Evolutionary conservation across 2,888 invertebrate genomes (phyloP).

Genomic region (Agriopis marginaria): DNA sequence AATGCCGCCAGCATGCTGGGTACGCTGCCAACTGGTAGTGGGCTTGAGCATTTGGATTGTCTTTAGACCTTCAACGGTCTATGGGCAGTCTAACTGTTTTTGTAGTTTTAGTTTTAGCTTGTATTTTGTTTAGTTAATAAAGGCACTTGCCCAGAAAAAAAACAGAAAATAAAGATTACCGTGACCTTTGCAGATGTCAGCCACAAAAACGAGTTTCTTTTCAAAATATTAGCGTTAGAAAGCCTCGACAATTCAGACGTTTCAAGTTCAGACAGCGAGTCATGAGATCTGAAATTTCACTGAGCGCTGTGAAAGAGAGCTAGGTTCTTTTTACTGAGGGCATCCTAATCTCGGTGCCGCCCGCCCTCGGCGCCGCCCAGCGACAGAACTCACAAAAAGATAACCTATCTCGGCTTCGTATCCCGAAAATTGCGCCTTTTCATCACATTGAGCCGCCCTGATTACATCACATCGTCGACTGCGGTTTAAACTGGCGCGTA

Average conservation of each 20-base stretch:
- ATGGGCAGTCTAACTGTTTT: too few species aligned
- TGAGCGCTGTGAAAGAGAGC: conserved; percentile 20
- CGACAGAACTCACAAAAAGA: conserved; percentile 28
- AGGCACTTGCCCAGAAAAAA: too few species aligned
- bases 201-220: conserved; percentile 10
- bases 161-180: too few species aligned
- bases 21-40: too few species aligned
- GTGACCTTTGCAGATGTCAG: not conserved
- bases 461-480: conserved; percentile 23
- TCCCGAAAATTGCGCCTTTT: conserved; percentile 34
- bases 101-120: too few species aligned
- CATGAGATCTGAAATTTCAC: conserved; percentile 25
- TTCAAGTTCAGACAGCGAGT: conserved; percentile 18
- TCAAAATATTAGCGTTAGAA: conserved; percentile 9
- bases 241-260: conserved; percentile 1
- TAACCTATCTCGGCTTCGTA: conserved; percentile 28
- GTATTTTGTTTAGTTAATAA: too few species aligned
- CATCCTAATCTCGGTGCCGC: conserved; percentile 17
- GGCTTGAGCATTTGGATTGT: too few species aligned
- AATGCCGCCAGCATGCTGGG: too few species aligned
- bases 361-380: conserved; percentile 22
- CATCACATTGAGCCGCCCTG: conserved; percentile 25
- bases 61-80: too few species aligned
- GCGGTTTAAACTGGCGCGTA: conserved; percentile 16
- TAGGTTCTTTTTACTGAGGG: conserved; percentile 19